Base-by-base conservation (phyloP, 2,797 vertebrate genomes). In the Hafferia zeledoni region DNA sequence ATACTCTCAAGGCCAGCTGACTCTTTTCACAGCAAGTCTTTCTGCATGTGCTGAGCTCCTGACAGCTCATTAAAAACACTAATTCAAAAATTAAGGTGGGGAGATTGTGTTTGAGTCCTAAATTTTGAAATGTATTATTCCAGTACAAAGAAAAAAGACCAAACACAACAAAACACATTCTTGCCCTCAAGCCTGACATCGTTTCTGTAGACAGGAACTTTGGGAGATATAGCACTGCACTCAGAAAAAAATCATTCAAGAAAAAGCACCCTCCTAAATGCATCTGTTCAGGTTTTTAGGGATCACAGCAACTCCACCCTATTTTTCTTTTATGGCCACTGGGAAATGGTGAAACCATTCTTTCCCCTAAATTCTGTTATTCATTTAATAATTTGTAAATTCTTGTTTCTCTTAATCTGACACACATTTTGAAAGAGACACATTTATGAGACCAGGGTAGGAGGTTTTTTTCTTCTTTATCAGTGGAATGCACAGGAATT, bases 1-100 rank as follows among this genome's bases (percentile, higher is more conserved):
- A 93, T 52, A 67, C 59, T 94, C 95, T 91, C 91, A 88, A 85
- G 91, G 80, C 92, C 95, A 90, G 77, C 49, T 87, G 78, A 92
- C 50, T 83, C 70, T 80, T 92, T 92, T 92, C 80, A 85, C 57
- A 86, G 75, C 7, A 16, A 83, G 35, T 17, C 46, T 9, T 84
- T 91, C 93, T 61, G 56, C 18, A 35, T 3, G 9, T n/a, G 83
- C 70, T 94, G 39, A 78, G 47, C 31, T 95, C 70, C 89, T 65
- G 47, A 87, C 91, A 89, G 63, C 74, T 56, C 63, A 96, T 80
- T 88, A 68, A 89, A 94, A 94, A 68, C 37, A 69, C 23, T 19
- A 93, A 95, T 83, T 95, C 64, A 70, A 94, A 97, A 95, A 65
- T 57, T 59, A 83, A 87, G 25, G 28, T 55, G 85, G 75, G 70